These are phyloP conservation scores for Mastacembelus armatus DNA, from an alignment of 2,797 vertebrate species.

Conservation along the genomic window DNA sequence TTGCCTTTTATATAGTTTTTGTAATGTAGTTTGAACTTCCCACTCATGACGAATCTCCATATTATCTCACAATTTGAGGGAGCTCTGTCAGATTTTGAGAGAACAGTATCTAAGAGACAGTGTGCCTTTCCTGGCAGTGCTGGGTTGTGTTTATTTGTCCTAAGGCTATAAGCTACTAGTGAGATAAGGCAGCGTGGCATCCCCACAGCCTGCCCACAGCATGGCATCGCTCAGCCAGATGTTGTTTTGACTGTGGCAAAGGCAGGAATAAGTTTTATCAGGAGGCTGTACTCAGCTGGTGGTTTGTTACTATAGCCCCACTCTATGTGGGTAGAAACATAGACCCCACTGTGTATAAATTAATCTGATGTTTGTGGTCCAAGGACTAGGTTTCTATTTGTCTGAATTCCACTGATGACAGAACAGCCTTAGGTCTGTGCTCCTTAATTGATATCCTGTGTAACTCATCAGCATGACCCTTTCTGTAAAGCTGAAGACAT, in stretches of 20 bases:
- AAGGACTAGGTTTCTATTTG: constrained; percentile 26
- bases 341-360: constrained; percentile 28
- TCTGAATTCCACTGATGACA: constrained; percentile 40
- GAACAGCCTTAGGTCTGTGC: constrained; percentile 24
- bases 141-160: constrained; percentile 34
- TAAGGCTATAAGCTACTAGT: constrained; percentile 32
- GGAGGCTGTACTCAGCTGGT: constrained; percentile 39
- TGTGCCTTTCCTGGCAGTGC: neutral
- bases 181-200: constrained; percentile 23
- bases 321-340: constrained; percentile 31
- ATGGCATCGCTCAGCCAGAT: constrained; percentile 32
- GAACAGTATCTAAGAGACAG: neutral
- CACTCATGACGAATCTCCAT: neutral
- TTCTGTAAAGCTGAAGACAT: constrained; percentile 33
- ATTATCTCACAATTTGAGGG: neutral
- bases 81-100: neutral
- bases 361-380: constrained; percentile 21
- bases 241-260: constrained; percentile 60
- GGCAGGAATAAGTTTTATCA: constrained; percentile 47
- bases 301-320: constrained; percentile 39
- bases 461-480: constrained; percentile 27
- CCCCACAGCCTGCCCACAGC: constrained; percentile 46
- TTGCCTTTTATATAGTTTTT: neutral
- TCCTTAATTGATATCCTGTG: constrained; percentile 20
- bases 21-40: neutral